Conservation (phyloP, 2,113 vertebrate species). For the Theropithecus gelada region DNA sequence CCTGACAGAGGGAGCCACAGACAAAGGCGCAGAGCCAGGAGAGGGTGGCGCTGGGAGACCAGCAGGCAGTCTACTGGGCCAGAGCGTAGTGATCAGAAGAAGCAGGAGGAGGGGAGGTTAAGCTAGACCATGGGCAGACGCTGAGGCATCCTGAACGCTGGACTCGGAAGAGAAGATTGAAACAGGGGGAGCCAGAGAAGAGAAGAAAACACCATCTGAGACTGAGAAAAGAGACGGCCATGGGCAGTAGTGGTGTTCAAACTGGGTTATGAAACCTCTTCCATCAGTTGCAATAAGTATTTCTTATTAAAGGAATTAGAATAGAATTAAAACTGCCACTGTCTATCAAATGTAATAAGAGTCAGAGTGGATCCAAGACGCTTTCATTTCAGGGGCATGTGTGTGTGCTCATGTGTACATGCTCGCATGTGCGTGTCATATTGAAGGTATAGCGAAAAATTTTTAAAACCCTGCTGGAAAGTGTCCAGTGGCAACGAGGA, state of each 20-base stretch:
- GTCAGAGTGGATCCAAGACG: background rate
- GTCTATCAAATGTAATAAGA: background rate
- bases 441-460: no score
- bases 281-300: background rate
- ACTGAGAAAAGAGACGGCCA: background rate
- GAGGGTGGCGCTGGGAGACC: no score
- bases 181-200: background rate
- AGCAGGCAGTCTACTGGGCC: background rate
- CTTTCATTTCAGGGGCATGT: background rate
- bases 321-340: background rate
- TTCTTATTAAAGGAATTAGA: background rate
- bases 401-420: no score
- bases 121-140: background rate
- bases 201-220: background rate
- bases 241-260: background rate
- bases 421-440: fast-evolving
- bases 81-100: background rate
- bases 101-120: no score
- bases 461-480: background rate
- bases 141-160: background rate
- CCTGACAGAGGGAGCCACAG: background rate
- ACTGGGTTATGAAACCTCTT: background rate
- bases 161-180: background rate
- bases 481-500: no score
- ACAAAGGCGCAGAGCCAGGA: background rate